A percentile compares a stretch with the other conserved stretches of the same genome.
These are phyloP conservation scores for Tragelaphus buxtoni DNA, from an alignment of 2,113 vertebrate genomes.

Conservation along the genomic window DNA sequence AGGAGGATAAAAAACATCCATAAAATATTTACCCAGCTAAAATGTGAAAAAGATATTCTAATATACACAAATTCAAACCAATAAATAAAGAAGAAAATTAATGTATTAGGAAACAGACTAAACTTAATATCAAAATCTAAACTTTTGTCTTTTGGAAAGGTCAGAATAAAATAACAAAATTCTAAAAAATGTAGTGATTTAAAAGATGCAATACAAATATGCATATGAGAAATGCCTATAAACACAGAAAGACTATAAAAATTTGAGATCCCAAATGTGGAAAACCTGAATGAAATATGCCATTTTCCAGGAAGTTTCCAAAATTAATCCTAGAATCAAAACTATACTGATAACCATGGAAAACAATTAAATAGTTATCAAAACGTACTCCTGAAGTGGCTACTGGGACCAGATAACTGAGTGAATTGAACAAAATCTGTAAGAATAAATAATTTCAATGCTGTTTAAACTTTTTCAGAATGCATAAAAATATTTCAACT, in stretches of 20 bases:
- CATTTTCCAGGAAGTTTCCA: not conserved
- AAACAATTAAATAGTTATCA: not conserved
- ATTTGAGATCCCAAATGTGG: too few species aligned
- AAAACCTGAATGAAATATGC: too few species aligned
- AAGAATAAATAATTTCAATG: not conserved
- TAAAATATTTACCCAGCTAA: not conserved
- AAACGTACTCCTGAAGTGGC: not conserved
- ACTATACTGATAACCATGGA: not conserved
- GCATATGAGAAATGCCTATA: too few species aligned
- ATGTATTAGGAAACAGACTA: not conserved
- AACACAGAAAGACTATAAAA: too few species aligned
- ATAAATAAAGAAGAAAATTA: not conserved
- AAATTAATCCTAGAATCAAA: constrained; percentile 8
- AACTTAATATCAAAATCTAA: not conserved
- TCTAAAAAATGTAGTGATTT: not conserved
- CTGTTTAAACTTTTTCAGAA: not conserved
- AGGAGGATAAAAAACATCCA: not conserved
- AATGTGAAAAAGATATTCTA: not conserved
- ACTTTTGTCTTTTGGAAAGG: not conserved
- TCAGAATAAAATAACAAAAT: not conserved
- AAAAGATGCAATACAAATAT: not conserved
- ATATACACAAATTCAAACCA: not conserved
- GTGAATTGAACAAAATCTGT: not conserved
- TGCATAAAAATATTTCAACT: not conserved
- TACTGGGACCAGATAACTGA: not conserved